These are phyloP conservation scores for Mormyrus lacerda DNA, from an alignment of 2,113 vertebrate species.

Conservation along the genomic window DNA sequence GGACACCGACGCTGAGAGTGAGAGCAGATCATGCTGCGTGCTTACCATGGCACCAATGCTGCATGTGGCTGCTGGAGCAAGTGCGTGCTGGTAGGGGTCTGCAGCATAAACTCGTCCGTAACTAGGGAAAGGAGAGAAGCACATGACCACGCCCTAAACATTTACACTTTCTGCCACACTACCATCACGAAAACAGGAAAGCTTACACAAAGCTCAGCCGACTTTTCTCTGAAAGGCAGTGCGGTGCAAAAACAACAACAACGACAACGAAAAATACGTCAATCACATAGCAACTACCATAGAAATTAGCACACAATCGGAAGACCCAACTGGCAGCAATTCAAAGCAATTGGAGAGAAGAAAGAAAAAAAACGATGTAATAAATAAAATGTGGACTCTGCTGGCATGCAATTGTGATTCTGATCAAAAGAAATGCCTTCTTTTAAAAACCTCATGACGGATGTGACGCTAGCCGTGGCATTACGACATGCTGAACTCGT, in stretches of 20 bases:
- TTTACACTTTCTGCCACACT: background rate
- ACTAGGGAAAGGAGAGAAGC: slow-evolving; percentile 67
- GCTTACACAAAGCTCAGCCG: slow-evolving; percentile 5
- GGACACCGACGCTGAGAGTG: slow-evolving; percentile 5
- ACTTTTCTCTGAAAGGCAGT: background rate
- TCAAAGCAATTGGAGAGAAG: slow-evolving; percentile 26
- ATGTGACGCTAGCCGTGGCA: slow-evolving; percentile 9
- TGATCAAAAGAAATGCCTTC: slow-evolving; percentile 15
- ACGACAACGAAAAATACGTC: background rate
- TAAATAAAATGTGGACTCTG: slow-evolving; percentile 28
- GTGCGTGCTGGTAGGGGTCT: slow-evolving; percentile 98
- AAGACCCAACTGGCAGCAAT: slow-evolving; percentile 26
- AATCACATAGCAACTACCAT: slow-evolving; percentile 4
- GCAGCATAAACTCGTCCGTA: slow-evolving; percentile 99
- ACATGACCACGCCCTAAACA: slow-evolving; percentile 8
- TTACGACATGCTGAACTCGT: slow-evolving; percentile 16
- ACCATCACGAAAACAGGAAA: slow-evolving; percentile 14
- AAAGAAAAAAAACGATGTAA: slow-evolving; percentile 26
- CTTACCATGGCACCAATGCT: slow-evolving; percentile 98
- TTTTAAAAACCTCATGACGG: slow-evolving; percentile 10
- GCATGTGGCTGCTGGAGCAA: slow-evolving; percentile 98
- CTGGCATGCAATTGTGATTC: slow-evolving; percentile 34
- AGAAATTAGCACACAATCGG: slow-evolving; percentile 19
- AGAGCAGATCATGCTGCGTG: slow-evolving; percentile 23
- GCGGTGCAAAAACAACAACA: slow-evolving; percentile 2